phyloP scores from a whole-genome alignment of 2,888 invertebrate species.

The Leptopilina myrica region DNA sequence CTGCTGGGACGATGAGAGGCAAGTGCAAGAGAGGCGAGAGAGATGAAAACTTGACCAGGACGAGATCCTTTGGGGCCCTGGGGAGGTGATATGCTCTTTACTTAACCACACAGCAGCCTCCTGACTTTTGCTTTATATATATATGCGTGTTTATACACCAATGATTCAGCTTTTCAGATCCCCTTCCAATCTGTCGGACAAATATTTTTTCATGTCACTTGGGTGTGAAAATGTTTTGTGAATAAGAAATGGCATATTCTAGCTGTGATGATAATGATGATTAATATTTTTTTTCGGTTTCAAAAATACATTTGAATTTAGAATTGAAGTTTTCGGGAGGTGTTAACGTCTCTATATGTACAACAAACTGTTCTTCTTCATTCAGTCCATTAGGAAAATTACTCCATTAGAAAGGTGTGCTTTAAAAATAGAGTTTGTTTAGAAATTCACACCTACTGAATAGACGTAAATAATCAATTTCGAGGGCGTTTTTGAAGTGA shows the following conservation, averaged over 20 bases:
- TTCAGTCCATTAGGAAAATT: conserved; percentile 1
- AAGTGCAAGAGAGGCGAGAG: not conserved
- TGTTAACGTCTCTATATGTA: not conserved
- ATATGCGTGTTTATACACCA: not conserved
- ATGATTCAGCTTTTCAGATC: conserved; percentile 26
- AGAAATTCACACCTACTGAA: not conserved
- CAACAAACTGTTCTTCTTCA: not conserved
- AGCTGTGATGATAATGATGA: too few relatives aligned
- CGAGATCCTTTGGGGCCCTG: conserved; percentile 1
- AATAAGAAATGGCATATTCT: conserved; percentile 10
- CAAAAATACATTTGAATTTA: not conserved
- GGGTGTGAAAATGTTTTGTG: conserved; percentile 24
- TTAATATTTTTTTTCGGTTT: too few relatives aligned
- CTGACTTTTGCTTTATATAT: not conserved
- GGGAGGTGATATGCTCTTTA: conserved; percentile 18
- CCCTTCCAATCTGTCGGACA: conserved; percentile 4
- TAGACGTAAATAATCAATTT: not conserved
- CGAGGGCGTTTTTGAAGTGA: too few relatives aligned
- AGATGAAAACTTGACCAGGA: conserved; percentile 22
- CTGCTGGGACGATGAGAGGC: conserved; percentile 13
- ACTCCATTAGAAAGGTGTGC: not conserved
- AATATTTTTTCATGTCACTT: conserved; percentile 30
- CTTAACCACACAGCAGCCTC: not conserved
- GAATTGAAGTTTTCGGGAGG: not conserved
- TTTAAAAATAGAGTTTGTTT: not conserved